phyloP scores from a whole-genome alignment of 2,113 vertebrate species.

The Grus americana region DNA sequence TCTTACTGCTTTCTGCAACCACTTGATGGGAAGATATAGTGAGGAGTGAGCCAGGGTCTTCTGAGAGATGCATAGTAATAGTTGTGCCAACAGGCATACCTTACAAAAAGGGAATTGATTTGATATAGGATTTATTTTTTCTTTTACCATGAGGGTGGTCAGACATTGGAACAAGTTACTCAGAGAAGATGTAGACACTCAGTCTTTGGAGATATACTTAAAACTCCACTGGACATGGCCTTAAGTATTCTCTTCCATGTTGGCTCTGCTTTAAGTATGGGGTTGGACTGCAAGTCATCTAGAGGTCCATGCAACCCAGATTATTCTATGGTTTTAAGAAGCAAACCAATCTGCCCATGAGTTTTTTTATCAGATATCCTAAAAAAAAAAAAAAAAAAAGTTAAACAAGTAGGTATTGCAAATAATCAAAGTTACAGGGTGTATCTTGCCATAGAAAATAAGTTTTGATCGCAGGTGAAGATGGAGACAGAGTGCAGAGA shows the following conservation, averaged over 20 bases:
- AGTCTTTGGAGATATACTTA: neutral
- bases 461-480: neutral
- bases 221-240: neutral
- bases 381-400: neutral
- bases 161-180: neutral
- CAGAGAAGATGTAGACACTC: neutral
- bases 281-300: neutral
- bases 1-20: neutral
- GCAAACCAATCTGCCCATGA: neutral
- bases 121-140: too few relatives aligned
- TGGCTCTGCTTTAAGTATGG: neutral
- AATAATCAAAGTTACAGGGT: neutral
- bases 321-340: neutral
- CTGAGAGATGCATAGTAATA: neutral
- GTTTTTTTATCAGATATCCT: neutral
- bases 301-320: neutral
- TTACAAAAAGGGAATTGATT: neutral
- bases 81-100: neutral
- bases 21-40: neutral
- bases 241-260: neutral
- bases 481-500: neutral
- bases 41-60: neutral
- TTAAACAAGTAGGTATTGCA: neutral
- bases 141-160: neutral
- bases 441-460: neutral